These are phyloP conservation scores for Embidobia sp. DNA, from an alignment of 2,888 invertebrate genomes.

Conservation along the genomic window DNA sequence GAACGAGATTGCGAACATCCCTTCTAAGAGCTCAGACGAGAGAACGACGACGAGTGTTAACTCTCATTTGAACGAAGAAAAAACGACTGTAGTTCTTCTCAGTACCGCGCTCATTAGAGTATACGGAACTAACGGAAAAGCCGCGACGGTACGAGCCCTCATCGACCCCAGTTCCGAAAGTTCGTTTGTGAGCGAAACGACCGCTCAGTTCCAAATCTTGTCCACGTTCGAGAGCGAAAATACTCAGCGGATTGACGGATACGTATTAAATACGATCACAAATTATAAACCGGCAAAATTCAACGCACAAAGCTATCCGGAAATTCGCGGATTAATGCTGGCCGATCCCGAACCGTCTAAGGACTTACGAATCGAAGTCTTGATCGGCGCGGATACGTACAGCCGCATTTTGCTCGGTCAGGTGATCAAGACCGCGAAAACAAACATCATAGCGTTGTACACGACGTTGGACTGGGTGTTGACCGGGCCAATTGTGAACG, in stretches of 20 bases:
- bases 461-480: slow-evolving; percentile 18
- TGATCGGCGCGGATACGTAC: not conserved
- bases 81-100: not conserved
- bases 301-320: not conserved
- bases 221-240: not conserved
- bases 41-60: not conserved
- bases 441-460: not conserved
- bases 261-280: not conserved
- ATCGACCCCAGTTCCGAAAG: not conserved
- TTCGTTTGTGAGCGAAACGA: not conserved
- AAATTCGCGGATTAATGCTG: not conserved
- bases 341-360: not conserved
- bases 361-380: not conserved
- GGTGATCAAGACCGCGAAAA: not conserved
- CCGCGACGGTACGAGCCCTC: not conserved
- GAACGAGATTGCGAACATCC: not conserved
- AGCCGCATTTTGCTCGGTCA: not conserved
- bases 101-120: not conserved
- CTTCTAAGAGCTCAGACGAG: not conserved
- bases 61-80: not conserved
- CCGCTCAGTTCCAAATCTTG: not conserved
- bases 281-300: not conserved
- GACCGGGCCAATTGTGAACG: slow-evolving; percentile 31
- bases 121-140: not conserved
- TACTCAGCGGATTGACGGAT: not conserved